phyloP scores from a whole-genome alignment of 2,797 vertebrate genomes.

The Austrolebias charrua region DNA sequence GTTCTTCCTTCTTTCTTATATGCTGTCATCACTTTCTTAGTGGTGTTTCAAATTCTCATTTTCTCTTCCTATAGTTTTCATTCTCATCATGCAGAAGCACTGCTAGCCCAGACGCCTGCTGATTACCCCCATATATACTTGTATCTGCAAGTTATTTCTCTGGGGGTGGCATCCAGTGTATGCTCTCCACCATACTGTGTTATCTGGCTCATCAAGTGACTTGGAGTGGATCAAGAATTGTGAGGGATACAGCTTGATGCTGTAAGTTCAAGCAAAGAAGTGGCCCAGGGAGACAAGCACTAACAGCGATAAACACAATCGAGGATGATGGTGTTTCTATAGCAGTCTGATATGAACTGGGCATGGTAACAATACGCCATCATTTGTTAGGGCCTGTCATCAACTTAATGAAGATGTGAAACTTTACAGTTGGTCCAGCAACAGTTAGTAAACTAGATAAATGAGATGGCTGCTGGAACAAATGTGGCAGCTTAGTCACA shows the following conservation, averaged over 20 bases:
- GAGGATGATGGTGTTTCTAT: constrained; percentile 29
- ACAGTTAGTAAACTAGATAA: constrained; percentile 35
- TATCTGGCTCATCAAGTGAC: constrained; percentile 69
- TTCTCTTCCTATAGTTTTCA: constrained; percentile 37
- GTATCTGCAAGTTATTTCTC: constrained; percentile 72
- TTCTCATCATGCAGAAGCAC: constrained; percentile 59
- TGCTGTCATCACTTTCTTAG: constrained; percentile 33
- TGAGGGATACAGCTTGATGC: constrained; percentile 45
- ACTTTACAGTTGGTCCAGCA: constrained; percentile 33
- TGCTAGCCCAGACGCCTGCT: constrained; percentile 54
- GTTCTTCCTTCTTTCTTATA: constrained; percentile 25
- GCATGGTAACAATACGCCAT: constrained; percentile 37
- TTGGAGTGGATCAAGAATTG: constrained; percentile 57
- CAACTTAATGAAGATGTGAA: constrained; percentile 56
- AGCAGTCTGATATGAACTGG: constrained; percentile 33
- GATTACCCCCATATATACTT: constrained; percentile 51
- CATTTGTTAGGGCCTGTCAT: constrained; percentile 45
- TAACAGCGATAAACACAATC: constrained; percentile 43
- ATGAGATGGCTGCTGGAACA: constrained; percentile 58
- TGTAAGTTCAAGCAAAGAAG: constrained; percentile 66
- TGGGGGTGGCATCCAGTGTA: constrained; percentile 52
- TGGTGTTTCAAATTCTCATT: constrained; percentile 35
- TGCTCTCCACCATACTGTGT: constrained; percentile 50
- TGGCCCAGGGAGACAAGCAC: constrained; percentile 46
- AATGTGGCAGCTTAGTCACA: constrained; percentile 55